Percentiles rank a stretch among this genome's conserved stretches.
Conservation (phyloP, 2,113 vertebrate species). For the Nanorana parkeri region DNA sequence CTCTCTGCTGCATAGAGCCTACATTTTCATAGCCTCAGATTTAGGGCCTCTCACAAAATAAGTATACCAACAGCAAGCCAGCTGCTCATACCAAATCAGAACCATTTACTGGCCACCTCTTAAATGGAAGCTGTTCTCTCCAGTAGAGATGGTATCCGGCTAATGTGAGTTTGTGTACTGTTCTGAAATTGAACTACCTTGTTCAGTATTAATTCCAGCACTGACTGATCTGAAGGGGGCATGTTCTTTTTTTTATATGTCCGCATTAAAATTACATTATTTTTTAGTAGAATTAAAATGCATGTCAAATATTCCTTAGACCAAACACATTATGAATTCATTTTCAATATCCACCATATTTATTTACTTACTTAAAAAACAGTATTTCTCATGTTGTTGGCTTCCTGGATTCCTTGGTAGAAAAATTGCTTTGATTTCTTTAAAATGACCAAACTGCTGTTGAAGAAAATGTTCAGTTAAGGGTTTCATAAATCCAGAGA, state of each 20-base stretch:
- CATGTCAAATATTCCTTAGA: neutral
- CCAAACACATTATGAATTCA: neutral
- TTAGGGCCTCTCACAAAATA: no score
- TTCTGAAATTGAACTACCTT: no score
- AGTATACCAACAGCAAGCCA: no score
- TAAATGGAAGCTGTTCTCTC: no score
- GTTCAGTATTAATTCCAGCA: no score
- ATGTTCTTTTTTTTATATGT: neutral
- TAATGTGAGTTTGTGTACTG: no score
- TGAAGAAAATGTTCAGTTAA: constrained; percentile 69
- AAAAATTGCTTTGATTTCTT: constrained; percentile 72
- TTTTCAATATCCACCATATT: neutral
- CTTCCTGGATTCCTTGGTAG: constrained; percentile 66
- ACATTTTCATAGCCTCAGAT: no score
- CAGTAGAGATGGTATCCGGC: no score
- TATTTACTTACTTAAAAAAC: constrained; percentile 80
- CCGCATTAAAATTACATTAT: neutral
- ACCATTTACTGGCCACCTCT: no score
- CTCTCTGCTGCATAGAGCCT: no score
- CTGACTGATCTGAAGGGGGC: neutral
- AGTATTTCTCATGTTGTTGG: constrained; percentile 71
- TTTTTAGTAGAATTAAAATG: neutral
- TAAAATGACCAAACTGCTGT: constrained; percentile 72
- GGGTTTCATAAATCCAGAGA: constrained; percentile 67
- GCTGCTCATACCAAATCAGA: no score